Conservation (phyloP, 2,888 invertebrate species). For the Luffia ferchaultella region DNA sequence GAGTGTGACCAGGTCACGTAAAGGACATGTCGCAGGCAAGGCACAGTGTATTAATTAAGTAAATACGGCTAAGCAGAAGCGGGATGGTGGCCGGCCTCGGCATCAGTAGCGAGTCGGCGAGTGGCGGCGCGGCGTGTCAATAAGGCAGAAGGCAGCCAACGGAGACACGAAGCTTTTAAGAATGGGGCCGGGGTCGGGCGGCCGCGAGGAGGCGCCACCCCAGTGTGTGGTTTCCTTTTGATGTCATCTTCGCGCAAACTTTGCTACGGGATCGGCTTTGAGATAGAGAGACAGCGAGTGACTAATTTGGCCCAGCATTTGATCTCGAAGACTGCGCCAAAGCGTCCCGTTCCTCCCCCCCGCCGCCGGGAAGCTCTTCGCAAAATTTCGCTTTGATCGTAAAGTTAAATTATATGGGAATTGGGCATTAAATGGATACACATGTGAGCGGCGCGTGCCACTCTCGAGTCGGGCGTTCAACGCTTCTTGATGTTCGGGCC, state of each 20-base stretch:
- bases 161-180: constrained; percentile 57
- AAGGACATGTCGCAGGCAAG: constrained; percentile 56
- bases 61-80: constrained; percentile 58
- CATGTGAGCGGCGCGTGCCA: constrained; percentile 39
- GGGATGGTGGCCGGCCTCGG: constrained; percentile 23
- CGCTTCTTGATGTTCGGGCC: too few relatives aligned
- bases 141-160: constrained; percentile 44
- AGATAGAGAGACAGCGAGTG: constrained; percentile 68
- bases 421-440: constrained; percentile 66
- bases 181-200: constrained; percentile 42
- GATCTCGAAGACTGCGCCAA: constrained; percentile 58
- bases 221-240: constrained; percentile 67
- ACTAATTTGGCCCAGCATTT: constrained; percentile 68
- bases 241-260: constrained; percentile 68
- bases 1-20: too few relatives aligned
- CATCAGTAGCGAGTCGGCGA: constrained; percentile 26
- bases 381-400: constrained; percentile 66
- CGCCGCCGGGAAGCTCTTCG: constrained; percentile 62
- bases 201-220: constrained; percentile 38
- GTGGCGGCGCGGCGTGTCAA: constrained; percentile 63
- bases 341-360: constrained; percentile 44
- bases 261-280: constrained; percentile 67
- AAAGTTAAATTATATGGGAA: constrained; percentile 68
- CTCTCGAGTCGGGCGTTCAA: constrained; percentile 12
- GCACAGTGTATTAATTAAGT: constrained; percentile 66